Percentiles rank a stretch among this genome's conserved stretches.
phyloP scores from a whole-genome alignment of 2,797 vertebrate genomes.

The Labroides dimidiatus region DNA sequence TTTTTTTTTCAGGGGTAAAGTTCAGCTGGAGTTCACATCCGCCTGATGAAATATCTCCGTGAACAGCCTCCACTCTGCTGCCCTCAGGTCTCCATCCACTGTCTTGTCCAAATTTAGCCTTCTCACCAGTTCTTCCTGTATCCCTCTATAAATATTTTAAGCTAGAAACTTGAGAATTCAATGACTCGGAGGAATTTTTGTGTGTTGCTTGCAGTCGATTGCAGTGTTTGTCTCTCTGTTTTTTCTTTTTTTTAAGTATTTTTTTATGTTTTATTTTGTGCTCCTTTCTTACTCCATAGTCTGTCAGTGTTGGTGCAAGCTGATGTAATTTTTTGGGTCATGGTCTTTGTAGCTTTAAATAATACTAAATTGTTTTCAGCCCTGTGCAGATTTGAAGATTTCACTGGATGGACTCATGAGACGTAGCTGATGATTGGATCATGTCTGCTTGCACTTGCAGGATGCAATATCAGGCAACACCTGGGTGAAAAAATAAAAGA shows the following conservation, averaged over 20 bases:
- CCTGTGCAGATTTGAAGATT: no score
- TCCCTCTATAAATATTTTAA: conserved; percentile 2
- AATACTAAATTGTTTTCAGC: not conserved
- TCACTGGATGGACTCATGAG: no score
- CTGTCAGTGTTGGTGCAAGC: not conserved
- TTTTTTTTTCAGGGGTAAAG: not conserved
- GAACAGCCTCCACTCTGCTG: not conserved
- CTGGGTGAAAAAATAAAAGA: no score
- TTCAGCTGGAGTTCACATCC: conserved; percentile 4
- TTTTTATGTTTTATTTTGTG: no score
- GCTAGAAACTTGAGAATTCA: not conserved
- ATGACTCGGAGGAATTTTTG: not conserved
- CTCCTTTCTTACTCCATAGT: not conserved
- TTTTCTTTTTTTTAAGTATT: not conserved
- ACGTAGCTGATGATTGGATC: no score
- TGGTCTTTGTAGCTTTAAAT: not conserved
- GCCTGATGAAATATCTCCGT: not conserved
- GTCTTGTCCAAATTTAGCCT: not conserved
- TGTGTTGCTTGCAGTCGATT: not conserved
- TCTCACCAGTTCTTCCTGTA: not conserved
- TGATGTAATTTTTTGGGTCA: not conserved
- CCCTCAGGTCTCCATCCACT: conserved; percentile 4
- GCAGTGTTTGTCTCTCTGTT: conserved; percentile 4
- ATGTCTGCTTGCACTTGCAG: no score
- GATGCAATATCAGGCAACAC: no score